Percentiles rank a stretch among this genome's conserved stretches.
These are phyloP conservation scores for Chouioia cunea DNA, from an alignment of 2,888 invertebrate species.

Conservation along the genomic window DNA sequence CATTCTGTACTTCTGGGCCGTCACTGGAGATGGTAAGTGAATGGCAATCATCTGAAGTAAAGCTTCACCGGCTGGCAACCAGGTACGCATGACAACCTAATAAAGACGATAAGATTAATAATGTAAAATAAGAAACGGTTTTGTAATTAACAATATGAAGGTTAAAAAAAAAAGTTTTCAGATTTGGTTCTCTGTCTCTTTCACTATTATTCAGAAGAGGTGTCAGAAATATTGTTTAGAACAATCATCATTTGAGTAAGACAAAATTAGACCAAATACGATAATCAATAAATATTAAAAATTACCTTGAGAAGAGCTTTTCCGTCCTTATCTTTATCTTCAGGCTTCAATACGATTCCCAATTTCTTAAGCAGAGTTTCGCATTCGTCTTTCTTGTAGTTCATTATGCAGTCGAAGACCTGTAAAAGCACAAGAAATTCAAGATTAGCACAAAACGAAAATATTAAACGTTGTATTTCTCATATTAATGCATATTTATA, in stretches of 20 bases:
- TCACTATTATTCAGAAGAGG: constrained; percentile 65
- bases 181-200: constrained; percentile 53
- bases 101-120: constrained; percentile 37
- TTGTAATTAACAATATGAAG: constrained; percentile 3
- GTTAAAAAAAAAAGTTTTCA: constrained; percentile 50
- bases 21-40: constrained; percentile 98
- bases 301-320: constrained; percentile 91
- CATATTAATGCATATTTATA: constrained; percentile 4
- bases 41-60: constrained; percentile 99
- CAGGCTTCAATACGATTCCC: constrained; percentile 90
- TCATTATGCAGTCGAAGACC: constrained; percentile 88
- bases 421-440: constrained; percentile 53
- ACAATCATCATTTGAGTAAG: constrained; percentile 57
- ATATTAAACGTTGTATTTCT: background rate
- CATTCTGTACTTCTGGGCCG: constrained; percentile 99
- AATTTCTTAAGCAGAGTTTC: constrained; percentile 90
- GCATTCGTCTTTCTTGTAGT: constrained; percentile 95
- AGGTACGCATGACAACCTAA: constrained; percentile 95
- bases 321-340: constrained; percentile 97
- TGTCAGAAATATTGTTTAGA: constrained; percentile 63
- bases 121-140: constrained; percentile 8
- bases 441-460: background rate
- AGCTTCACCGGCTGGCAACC: constrained; percentile 99
- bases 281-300: too few relatives aligned
- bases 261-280: constrained; percentile 8